Evolutionary conservation across 2,888 invertebrate species (phyloP).

Genomic region (Lysandra bellargus): DNA sequence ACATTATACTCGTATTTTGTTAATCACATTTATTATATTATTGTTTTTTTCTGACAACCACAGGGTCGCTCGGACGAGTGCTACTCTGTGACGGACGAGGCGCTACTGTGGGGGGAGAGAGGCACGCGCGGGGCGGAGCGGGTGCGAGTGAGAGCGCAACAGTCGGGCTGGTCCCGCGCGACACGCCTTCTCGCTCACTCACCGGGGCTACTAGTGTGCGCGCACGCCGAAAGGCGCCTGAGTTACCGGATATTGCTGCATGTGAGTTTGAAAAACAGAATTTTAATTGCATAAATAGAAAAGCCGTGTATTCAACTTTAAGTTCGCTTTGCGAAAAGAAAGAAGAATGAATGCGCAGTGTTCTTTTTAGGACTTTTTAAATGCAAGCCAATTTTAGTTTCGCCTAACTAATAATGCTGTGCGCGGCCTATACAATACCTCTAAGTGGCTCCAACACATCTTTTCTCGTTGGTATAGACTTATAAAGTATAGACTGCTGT

Average conservation of each 20-base stretch:
- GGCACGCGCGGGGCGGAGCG: slow-evolving; percentile 50
- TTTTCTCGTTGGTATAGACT: no score
- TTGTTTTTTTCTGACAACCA: background rate
- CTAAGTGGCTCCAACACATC: no score
- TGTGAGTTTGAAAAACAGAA: slow-evolving; percentile 58
- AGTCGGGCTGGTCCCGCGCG: slow-evolving; percentile 84
- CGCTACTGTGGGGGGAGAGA: slow-evolving; percentile 81
- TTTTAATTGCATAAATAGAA: no score
- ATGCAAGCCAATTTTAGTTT: no score
- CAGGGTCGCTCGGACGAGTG: slow-evolving; percentile 83
- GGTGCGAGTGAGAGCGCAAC: slow-evolving; percentile 79
- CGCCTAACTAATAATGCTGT: no score
- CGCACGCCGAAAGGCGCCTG: slow-evolving; percentile 85
- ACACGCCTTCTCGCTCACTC: slow-evolving; percentile 86
- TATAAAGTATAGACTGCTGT: no score
- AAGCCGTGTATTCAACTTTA: no score
- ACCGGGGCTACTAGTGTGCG: slow-evolving; percentile 87
- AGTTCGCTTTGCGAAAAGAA: no score
- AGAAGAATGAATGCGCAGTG: no score
- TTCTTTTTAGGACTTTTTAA: no score
- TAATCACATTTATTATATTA: background rate
- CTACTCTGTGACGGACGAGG: slow-evolving; percentile 81
- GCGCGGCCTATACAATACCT: no score
- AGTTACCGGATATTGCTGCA: slow-evolving; percentile 87
- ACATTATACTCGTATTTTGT: no score